Evolutionary conservation across 2,113 vertebrate species (phyloP).

Genomic region (Speoplatyrhinus poulsoni): DNA sequence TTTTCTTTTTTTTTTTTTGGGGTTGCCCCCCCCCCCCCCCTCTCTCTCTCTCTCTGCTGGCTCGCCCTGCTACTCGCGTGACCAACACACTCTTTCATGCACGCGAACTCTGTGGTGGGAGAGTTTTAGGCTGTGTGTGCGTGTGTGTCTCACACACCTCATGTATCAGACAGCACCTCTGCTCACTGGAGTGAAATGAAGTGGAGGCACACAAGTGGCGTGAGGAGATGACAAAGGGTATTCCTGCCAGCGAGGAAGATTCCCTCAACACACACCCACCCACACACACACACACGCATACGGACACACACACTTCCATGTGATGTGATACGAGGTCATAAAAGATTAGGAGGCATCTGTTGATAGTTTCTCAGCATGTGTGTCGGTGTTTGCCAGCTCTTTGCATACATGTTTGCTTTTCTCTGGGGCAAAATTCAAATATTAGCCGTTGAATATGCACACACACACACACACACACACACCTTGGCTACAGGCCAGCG

Average conservation of each 20-base stretch:
- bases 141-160: conserved; percentile 43
- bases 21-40: conserved; percentile 32
- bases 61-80: conserved; percentile 44
- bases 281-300: conserved; percentile 1
- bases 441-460: conserved; percentile 14
- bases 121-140: conserved; percentile 17
- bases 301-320: not conserved
- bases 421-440: conserved; percentile 35
- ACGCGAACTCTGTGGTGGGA: conserved; percentile 29
- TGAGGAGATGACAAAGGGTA: conserved; percentile 19
- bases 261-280: conserved; percentile 8
- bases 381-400: conserved; percentile 4
- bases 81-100: conserved; percentile 49
- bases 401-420: not conserved
- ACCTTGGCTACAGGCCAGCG: not conserved
- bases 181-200: conserved; percentile 49
- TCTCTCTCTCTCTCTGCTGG: conserved; percentile 28
- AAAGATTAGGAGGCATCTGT: conserved; percentile 8
- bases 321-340: conserved; percentile 9
- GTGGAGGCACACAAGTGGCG: conserved; percentile 15
- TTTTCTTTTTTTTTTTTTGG: too few relatives aligned
- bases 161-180: conserved; percentile 62
- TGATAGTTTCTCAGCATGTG: conserved; percentile 39
- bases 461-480: not conserved
- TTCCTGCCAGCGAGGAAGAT: conserved; percentile 31